Conservation (phyloP, 1,140 invertebrate genomes). For the Atta cephalotes region DNA sequence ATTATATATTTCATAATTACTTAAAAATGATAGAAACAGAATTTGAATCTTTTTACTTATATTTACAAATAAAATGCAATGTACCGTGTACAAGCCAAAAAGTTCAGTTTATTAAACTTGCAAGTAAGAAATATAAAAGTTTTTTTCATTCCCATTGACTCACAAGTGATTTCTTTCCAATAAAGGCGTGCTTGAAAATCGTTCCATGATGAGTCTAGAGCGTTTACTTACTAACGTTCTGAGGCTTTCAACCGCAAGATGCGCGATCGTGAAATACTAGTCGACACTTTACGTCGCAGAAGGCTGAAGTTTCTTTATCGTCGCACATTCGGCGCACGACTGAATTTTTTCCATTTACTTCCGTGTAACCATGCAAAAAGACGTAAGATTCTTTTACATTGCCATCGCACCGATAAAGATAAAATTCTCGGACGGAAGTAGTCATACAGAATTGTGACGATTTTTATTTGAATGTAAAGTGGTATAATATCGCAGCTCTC, state of each 20-base stretch:
- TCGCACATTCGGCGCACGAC: constrained; percentile 26
- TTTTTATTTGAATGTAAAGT: constrained; percentile 37
- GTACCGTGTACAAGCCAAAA: neutral
- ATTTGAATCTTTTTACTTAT: neutral
- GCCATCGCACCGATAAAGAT: constrained; percentile 56
- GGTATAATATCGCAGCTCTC: neutral
- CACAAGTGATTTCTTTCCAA: constrained; percentile 20
- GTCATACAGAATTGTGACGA: neutral
- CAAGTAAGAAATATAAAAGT: neutral
- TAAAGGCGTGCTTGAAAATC: constrained; percentile 4
- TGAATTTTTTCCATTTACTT: constrained; percentile 35
- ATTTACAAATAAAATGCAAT: neutral
- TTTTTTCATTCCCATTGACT: neutral
- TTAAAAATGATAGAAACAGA: neutral
- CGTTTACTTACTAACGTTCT: constrained; percentile 33
- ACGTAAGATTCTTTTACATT: neutral
- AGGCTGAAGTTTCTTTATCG: constrained; percentile 44
- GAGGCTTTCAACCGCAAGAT: constrained; percentile 43
- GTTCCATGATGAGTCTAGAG: neutral
- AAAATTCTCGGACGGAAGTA: constrained; percentile 2
- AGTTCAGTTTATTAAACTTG: neutral
- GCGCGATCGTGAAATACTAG: constrained; percentile 46
- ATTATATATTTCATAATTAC: neutral
- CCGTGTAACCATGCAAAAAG: constrained; percentile 35
- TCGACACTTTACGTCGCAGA: constrained; percentile 30